phyloP scores from a whole-genome alignment of 2,113 vertebrate species.

The Spermophilus dauricus region DNA sequence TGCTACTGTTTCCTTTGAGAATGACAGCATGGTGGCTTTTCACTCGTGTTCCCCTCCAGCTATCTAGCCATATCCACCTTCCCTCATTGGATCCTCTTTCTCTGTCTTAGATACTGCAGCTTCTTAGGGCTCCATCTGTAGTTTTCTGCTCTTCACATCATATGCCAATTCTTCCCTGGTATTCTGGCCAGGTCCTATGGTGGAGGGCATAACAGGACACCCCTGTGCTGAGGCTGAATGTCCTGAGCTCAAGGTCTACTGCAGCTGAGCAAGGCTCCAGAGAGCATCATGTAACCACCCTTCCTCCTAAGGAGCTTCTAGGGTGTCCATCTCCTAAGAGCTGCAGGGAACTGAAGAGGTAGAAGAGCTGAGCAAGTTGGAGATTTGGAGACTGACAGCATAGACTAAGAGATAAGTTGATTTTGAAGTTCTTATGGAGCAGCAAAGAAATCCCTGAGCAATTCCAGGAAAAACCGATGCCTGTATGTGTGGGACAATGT shows the following conservation, averaged over 20 bases:
- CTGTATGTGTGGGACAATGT: background rate
- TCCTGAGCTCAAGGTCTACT: background rate
- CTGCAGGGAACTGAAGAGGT: background rate
- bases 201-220: background rate
- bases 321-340: background rate
- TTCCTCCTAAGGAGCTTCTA: background rate
- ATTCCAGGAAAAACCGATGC: background rate
- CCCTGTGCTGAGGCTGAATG: background rate
- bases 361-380: background rate
- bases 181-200: background rate
- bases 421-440: conserved; percentile 17
- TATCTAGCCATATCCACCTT: background rate
- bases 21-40: background rate
- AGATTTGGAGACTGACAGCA: background rate
- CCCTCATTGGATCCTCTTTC: background rate
- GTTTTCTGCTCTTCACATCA: background rate
- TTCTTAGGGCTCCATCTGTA: background rate
- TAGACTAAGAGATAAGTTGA: background rate
- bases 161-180: no score
- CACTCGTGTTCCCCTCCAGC: background rate
- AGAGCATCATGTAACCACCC: background rate
- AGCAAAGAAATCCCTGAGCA: background rate
- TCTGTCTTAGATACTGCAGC: background rate
- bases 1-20: background rate
- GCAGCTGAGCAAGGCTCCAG: background rate